These are phyloP conservation scores for Symphodus melops DNA, from an alignment of 2,113 vertebrate species.

Conservation along the genomic window DNA sequence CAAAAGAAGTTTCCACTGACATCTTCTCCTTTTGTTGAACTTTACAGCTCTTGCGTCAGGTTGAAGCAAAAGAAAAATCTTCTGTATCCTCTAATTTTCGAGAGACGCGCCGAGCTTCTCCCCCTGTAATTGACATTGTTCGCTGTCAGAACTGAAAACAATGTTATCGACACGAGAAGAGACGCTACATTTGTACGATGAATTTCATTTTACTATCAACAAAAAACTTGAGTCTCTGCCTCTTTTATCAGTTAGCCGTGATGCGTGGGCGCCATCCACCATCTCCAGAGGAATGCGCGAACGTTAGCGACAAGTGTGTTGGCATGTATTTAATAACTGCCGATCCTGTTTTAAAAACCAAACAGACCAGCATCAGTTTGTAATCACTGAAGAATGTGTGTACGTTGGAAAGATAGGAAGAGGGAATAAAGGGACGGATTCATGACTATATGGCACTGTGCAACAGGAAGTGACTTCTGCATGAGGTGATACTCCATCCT, in stretches of 20 bases:
- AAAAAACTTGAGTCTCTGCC: not conserved
- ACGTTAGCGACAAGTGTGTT: conserved; percentile 58
- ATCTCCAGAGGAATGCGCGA: conserved; percentile 64
- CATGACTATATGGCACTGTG: conserved; percentile 11
- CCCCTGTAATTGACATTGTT: conserved; percentile 36
- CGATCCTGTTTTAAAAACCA: conserved; percentile 74
- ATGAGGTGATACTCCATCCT: conserved; percentile 53
- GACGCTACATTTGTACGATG: not conserved
- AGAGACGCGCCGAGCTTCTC: not conserved
- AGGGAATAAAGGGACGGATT: conserved; percentile 54
- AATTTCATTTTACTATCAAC: conserved; percentile 5
- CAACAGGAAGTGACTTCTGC: conserved; percentile 58
- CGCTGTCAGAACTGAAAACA: not conserved
- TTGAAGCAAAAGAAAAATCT: not conserved
- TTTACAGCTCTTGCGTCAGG: not conserved
- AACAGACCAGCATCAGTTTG: conserved; percentile 60
- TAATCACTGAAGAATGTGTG: conserved; percentile 71
- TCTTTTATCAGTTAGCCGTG: not conserved
- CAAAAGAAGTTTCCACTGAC: conserved; percentile 14
- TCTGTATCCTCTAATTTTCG: conserved; percentile 13
- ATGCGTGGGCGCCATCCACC: conserved; percentile 54
- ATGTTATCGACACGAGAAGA: no score
- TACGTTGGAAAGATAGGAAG: conserved; percentile 65
- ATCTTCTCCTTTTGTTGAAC: not conserved
- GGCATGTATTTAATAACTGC: conserved; percentile 60